Conservation (phyloP, 2,797 vertebrate species). For the Pyrocephalus nanus region DNA sequence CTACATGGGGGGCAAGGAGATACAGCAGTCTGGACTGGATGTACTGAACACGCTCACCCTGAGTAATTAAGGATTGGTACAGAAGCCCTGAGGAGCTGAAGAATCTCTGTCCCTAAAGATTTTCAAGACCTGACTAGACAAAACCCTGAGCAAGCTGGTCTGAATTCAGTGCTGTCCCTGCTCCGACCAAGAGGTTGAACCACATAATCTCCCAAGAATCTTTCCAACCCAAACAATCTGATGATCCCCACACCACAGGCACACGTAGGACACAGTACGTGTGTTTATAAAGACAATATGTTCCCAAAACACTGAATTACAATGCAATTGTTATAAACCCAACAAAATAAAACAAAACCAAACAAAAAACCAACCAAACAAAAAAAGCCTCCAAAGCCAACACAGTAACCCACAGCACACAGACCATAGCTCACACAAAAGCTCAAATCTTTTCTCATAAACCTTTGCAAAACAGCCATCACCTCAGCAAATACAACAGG, state of each 20-base stretch:
- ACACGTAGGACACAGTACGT: background rate
- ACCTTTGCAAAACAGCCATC: background rate
- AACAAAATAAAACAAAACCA: background rate
- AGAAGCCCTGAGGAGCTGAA: background rate
- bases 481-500: background rate
- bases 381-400: background rate
- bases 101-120: background rate
- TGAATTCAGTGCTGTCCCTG: background rate
- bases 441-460: background rate
- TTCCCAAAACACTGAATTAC: background rate
- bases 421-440: background rate
- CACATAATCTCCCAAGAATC: background rate
- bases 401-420: background rate
- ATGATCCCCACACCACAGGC: background rate
- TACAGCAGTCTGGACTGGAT: background rate
- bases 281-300: background rate
- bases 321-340: background rate
- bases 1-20: background rate
- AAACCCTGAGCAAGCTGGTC: background rate
- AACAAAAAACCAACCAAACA: background rate
- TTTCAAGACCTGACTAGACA: background rate
- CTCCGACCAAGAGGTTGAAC: background rate
- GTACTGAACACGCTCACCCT: background rate
- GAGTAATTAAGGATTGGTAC: background rate
- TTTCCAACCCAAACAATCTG: background rate